phyloP scores from a whole-genome alignment of 1,140 invertebrate species.

The Magallana ariakensis region DNA sequence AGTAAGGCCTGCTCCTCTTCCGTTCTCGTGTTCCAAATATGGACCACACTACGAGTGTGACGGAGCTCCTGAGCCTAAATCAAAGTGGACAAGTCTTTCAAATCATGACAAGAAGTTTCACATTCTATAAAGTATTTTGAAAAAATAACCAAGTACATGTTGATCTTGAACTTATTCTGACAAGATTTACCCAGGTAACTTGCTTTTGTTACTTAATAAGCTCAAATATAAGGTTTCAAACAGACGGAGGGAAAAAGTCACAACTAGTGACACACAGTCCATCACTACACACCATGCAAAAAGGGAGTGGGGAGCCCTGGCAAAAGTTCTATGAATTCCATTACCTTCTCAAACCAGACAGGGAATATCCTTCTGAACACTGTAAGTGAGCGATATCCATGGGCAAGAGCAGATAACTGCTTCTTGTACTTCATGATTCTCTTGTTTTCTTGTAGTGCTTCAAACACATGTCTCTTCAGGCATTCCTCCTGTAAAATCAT shows the following conservation, averaged over 20 bases:
- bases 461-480: slow-evolving; percentile 51
- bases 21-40: slow-evolving; percentile 63
- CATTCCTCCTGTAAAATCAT: slow-evolving; percentile 39
- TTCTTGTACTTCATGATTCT: slow-evolving; percentile 54
- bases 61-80: slow-evolving; percentile 60
- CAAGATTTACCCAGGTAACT: too few relatives aligned
- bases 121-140: too few relatives aligned
- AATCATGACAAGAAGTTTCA: too few relatives aligned
- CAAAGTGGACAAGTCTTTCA: neutral
- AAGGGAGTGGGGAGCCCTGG: too few relatives aligned
- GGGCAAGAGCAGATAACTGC: slow-evolving; percentile 52
- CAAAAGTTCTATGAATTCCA: too few relatives aligned
- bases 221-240: too few relatives aligned
- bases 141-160: too few relatives aligned
- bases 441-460: slow-evolving; percentile 52
- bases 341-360: slow-evolving; percentile 61
- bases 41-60: slow-evolving; percentile 58
- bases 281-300: too few relatives aligned
- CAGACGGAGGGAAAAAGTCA: too few relatives aligned
- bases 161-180: too few relatives aligned
- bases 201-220: too few relatives aligned
- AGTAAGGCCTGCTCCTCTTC: slow-evolving; percentile 57
- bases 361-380: slow-evolving; percentile 61
- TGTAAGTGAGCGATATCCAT: slow-evolving; percentile 51
- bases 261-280: too few relatives aligned